phyloP scores from a whole-genome alignment of 1,140 invertebrate species.

The Drosophila quadrilineata region DNA sequence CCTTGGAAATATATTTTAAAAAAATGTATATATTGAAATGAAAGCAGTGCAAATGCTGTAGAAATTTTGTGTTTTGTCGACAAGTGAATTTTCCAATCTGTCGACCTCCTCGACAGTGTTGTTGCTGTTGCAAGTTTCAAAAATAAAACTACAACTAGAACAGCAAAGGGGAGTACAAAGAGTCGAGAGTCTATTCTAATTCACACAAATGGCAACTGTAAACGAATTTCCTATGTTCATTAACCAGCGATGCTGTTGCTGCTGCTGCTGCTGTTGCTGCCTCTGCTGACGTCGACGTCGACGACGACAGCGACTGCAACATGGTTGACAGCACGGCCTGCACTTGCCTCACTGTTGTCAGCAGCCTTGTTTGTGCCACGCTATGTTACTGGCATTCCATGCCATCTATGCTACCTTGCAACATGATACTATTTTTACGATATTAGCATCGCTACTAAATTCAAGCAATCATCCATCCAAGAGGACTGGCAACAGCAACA shows the following conservation, averaged over 20 bases:
- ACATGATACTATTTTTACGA: conserved; percentile 70
- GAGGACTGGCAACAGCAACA: too few species aligned
- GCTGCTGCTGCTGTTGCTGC: neutral
- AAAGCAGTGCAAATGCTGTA: conserved; percentile 44
- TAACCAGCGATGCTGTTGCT: conserved; percentile 29
- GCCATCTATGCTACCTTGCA: conserved; percentile 37
- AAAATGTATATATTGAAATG: conserved; percentile 17
- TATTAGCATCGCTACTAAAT: too few species aligned
- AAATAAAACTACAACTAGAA: conserved; percentile 43
- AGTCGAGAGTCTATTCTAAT: conserved; percentile 52
- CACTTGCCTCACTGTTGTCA: conserved; percentile 46
- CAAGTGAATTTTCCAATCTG: conserved; percentile 52
- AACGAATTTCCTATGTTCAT: conserved; percentile 73
- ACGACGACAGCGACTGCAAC: neutral
- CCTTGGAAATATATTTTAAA: too few species aligned
- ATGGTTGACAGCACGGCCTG: conserved; percentile 19
- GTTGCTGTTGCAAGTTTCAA: conserved; percentile 25
- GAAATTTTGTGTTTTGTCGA: conserved; percentile 51
- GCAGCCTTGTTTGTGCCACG: conserved; percentile 15
- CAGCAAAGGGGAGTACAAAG: neutral
- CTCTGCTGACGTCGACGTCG: neutral
- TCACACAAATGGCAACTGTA: conserved; percentile 73
- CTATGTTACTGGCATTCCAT: conserved; percentile 24
- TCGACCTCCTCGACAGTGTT: conserved; percentile 20
- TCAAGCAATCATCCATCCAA: too few species aligned